These are phyloP conservation scores for Lissonota sp. DNA, from an alignment of 2,888 invertebrate species.

Conservation along the genomic window DNA sequence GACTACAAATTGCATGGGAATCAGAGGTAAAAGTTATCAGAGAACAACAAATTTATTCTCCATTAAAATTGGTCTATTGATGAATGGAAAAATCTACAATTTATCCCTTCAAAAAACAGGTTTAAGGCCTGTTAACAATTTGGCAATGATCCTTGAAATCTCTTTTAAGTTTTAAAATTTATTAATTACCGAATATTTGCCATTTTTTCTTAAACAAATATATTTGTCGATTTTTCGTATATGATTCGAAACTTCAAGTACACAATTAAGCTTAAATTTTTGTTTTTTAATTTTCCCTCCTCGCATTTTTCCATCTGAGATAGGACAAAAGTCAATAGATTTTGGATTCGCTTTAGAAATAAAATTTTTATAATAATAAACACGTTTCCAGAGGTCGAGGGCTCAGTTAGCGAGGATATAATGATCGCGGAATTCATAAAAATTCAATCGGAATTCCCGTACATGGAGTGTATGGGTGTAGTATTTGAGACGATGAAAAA, in stretches of 20 bases:
- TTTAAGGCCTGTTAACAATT: no score
- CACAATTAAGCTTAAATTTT: conserved; percentile 4
- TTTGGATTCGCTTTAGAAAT: background rate
- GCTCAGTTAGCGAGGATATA: conserved; percentile 74
- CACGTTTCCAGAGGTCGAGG: conserved; percentile 66
- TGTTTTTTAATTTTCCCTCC: conserved; percentile 5
- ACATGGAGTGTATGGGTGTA: conserved; percentile 71
- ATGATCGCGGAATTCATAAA: conserved; percentile 73
- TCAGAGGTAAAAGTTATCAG: conserved; percentile 71
- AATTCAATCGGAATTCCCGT: conserved; percentile 65
- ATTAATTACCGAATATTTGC: no score
- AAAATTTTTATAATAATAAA: background rate
- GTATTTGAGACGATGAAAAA: conserved; percentile 71
- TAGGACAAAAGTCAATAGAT: background rate
- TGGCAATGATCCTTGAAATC: no score
- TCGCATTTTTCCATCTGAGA: background rate
- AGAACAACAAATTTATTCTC: background rate
- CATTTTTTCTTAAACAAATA: no score
- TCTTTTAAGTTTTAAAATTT: no score
- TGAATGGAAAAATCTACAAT: background rate
- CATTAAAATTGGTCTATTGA: background rate
- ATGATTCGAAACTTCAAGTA: conserved; percentile 2
- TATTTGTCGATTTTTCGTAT: background rate
- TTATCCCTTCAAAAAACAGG: background rate
- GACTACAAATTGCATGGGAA: conserved; percentile 71